Evolutionary conservation across 2,113 vertebrate genomes (phyloP).

Genomic region (Xiphophorus hellerii): DNA sequence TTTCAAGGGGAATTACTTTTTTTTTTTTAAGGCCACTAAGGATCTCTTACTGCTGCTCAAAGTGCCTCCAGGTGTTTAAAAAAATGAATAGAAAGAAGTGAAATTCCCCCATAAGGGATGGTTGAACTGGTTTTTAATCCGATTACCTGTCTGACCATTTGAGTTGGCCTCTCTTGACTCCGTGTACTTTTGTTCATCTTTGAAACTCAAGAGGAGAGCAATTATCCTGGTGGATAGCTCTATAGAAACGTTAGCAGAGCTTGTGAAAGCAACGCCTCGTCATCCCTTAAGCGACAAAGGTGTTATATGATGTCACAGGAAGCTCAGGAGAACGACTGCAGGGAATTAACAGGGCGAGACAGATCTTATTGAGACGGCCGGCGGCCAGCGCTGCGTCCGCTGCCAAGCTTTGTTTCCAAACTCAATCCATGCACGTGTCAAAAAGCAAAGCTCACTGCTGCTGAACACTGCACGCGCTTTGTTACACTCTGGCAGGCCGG

Average conservation of each 20-base stretch:
- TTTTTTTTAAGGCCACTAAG: no score
- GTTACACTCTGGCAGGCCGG: conserved; percentile 57
- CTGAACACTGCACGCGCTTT: conserved; percentile 66
- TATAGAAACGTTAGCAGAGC: neutral
- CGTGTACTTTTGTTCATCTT: neutral
- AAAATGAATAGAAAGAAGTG: neutral
- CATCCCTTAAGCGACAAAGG: neutral
- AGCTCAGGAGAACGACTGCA: conserved; percentile 3
- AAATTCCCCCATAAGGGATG: neutral
- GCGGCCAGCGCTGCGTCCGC: conserved; percentile 39
- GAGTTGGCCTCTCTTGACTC: neutral
- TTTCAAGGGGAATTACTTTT: no score
- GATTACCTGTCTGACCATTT: neutral
- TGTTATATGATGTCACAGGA: conserved; percentile 7
- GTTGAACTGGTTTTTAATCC: conserved; percentile 17
- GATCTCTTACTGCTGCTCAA: neutral
- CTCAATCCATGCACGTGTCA: conserved; percentile 70
- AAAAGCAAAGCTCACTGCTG: conserved; percentile 59
- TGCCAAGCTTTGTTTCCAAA: conserved; percentile 67
- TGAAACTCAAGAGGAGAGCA: neutral
- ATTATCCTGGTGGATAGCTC: neutral
- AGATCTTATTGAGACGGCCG: conserved; percentile 23
- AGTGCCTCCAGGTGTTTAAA: neutral
- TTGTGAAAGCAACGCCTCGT: conserved; percentile 13
- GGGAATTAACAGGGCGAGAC: conserved; percentile 5